A percentile compares a stretch with the other conserved stretches of the same genome.
phyloP scores from a whole-genome alignment of 2,113 vertebrate species.

The Panthera uncia region DNA sequence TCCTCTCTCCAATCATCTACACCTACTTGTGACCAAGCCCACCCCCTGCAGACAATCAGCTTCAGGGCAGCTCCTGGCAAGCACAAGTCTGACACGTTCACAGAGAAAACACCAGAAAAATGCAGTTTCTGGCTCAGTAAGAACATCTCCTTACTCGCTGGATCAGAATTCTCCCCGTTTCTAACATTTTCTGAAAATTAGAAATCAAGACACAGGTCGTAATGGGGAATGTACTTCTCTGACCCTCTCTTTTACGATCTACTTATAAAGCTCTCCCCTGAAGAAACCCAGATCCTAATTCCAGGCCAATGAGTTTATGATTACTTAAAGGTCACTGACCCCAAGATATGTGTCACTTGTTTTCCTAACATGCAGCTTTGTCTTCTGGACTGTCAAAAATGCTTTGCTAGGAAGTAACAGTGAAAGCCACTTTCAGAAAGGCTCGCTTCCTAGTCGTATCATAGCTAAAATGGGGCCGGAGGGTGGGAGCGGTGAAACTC shows the following conservation, averaged over 20 bases:
- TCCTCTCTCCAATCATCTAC: neutral
- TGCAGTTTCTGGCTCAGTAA: neutral
- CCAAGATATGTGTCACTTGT: neutral
- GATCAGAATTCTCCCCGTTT: slow-evolving; percentile 32
- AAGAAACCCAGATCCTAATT: slow-evolving; percentile 19
- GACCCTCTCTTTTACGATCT: slow-evolving; percentile 34
- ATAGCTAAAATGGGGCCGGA: neutral
- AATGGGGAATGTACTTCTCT: neutral
- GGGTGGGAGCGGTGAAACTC: neutral
- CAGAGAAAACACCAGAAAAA: neutral
- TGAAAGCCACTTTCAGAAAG: neutral
- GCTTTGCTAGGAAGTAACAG: neutral
- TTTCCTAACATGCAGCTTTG: neutral
- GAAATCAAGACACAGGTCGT: slow-evolving; percentile 21
- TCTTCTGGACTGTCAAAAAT: slow-evolving; percentile 21
- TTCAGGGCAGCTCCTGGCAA: neutral
- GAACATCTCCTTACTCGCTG: neutral
- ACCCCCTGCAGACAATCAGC: neutral
- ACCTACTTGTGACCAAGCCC: neutral
- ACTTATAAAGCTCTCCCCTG: slow-evolving; percentile 22
- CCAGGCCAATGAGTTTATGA: neutral
- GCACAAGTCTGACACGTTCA: neutral
- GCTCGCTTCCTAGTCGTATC: neutral
- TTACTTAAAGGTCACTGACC: slow-evolving; percentile 27
- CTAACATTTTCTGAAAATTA: slow-evolving; percentile 53